Base-by-base conservation (phyloP, 2,113 vertebrate genomes). In the Microtus richardsoni region DNA sequence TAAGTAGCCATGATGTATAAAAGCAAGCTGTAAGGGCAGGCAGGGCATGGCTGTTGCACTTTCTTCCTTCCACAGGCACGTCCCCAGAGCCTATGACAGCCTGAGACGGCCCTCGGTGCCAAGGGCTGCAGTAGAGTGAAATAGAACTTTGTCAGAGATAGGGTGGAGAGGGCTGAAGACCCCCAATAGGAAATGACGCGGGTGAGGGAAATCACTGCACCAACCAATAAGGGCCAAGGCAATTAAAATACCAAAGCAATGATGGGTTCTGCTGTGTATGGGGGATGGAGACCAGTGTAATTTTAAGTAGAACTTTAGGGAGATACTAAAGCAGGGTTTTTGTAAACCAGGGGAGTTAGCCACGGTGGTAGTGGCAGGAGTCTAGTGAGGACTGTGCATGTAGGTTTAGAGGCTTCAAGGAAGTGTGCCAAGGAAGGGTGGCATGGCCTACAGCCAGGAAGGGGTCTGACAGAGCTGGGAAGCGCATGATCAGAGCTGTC, bases 231-330 rank as follows among this genome's bases (percentile, higher is more conserved):
- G n/a, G 4, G 80, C 13, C 58, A 44, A 71, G 52, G 21, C 22
- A 78, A 93, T 66, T 3, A 80, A 66, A 58, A 54, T 28, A 4
- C 7, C 10, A 39, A 49, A 30, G 17, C 3, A 6, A 64, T 9
- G 3, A 47, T n/a, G 52, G 2, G 41, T 16, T 70, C n/a, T 36
- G 33, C 0, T 1, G 7, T 30, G 33, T 1, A 12, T 0, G 0
- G 2, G 3, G 28, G 78, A 66, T 22, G 22, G 12, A 28, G 26
- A 16, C 4, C 2, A 3, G 28, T 78, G 47, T 7, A 1, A n/a
- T 44, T 62, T 62, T 47, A 71, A 41, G 62, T 8, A 47, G 79
- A 24, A 22, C 4, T 5, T 74, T 49, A 30, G 28, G 60, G 60
- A 19, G 62, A 79, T 39, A 52, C 4, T 5, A 6, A 58, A 66